Percentiles rank a stretch among this genome's conserved stretches.
phyloP scores from a whole-genome alignment of 2,113 vertebrate genomes.

The Cichladusa arquata region DNA sequence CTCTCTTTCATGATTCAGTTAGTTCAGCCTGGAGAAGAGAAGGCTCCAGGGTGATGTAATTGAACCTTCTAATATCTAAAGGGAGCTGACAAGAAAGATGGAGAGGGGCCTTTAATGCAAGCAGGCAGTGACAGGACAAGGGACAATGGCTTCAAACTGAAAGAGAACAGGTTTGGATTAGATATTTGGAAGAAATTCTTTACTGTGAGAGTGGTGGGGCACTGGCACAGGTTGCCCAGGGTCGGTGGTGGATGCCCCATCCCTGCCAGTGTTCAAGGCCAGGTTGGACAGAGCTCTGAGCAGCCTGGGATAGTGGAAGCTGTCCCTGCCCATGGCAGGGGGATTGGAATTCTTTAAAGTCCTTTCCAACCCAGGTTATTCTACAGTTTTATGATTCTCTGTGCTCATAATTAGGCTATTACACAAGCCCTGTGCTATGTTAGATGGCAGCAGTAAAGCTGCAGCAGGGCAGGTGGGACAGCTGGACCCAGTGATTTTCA shows the following conservation, averaged over 20 bases:
- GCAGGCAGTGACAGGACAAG: neutral
- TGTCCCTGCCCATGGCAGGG: neutral
- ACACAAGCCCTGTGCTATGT: neutral
- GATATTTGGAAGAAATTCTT: neutral
- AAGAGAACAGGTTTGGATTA: neutral
- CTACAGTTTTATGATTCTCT: neutral
- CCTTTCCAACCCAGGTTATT: neutral
- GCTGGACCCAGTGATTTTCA: neutral
- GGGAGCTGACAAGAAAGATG: neutral
- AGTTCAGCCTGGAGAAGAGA: neutral
- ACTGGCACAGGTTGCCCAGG: neutral
- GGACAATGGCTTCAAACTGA: neutral
- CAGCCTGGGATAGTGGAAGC: neutral
- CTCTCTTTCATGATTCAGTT: neutral
- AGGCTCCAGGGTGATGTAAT: neutral
- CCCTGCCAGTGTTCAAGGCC: neutral
- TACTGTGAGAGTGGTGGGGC: neutral
- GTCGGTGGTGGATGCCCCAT: too few relatives aligned
- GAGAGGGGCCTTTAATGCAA: neutral
- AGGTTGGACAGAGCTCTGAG: neutral
- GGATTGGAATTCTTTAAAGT: neutral
- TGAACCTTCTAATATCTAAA: neutral
- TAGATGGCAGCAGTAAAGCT: neutral
- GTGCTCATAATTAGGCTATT: neutral
- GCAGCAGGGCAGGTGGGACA: neutral